Conservation (phyloP, 2,888 invertebrate genomes). For the Rhaphigaster nebulosa region DNA sequence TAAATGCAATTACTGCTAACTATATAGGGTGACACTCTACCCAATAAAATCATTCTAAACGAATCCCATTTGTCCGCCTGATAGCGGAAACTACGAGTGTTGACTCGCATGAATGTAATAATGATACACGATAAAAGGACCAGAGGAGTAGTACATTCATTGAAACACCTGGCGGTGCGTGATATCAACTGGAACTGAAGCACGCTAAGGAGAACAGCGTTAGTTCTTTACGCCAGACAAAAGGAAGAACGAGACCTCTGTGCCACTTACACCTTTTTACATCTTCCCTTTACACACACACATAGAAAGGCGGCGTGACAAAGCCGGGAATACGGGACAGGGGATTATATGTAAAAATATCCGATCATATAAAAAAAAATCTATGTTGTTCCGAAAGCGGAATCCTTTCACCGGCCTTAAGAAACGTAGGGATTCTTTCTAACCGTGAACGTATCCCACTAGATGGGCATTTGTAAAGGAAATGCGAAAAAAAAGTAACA, state of each 20-base stretch:
- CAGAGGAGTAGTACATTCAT: constrained; percentile 5
- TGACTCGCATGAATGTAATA: constrained; percentile 3
- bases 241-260: not conserved
- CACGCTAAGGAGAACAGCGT: not conserved
- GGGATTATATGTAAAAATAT: constrained; percentile 47
- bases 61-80: not conserved
- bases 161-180: not conserved
- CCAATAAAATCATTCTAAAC: too few relatives aligned
- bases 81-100: not conserved
- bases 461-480: constrained; percentile 12
- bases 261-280: constrained; percentile 36
- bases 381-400: constrained; percentile 28
- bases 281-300: constrained; percentile 1
- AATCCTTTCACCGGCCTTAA: constrained; percentile 20
- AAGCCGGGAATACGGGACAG: not conserved
- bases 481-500: not conserved
- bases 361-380: constrained; percentile 34
- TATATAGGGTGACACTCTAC: too few relatives aligned
- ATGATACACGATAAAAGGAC: not conserved
- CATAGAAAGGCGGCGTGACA: constrained; percentile 36
- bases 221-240: not conserved
- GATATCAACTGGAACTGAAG: not conserved
- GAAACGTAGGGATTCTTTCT: constrained; percentile 21
- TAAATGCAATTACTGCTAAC: too few relatives aligned
- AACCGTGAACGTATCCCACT: constrained; percentile 39